Base-by-base conservation (phyloP, 2,888 invertebrate genomes). In the Agelastica alni region DNA sequence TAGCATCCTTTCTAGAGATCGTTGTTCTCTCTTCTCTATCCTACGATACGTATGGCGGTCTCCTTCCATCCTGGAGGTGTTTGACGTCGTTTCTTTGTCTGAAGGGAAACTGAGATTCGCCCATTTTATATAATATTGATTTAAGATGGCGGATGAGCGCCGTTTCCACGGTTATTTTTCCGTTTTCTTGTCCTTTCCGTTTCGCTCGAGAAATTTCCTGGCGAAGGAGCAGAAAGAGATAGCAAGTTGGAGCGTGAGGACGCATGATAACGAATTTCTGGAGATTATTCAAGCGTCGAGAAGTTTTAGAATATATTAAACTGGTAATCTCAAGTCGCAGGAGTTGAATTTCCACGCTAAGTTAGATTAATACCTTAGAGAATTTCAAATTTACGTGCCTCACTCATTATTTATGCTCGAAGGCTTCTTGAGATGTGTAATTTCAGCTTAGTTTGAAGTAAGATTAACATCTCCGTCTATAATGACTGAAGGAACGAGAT, bases 261-360 rank as follows among this genome's bases (percentile, higher is more conserved):
- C 37, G 42, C 49, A 53, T 55, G 54, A 51, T 53, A 47, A 53
- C 54, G 55, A 53, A 59, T 54, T 59, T 43, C 53, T 65, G 64
- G 64, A 70, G 72, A 73, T 73, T 74, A 73, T 73, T 73, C 73
- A 70, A 69, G 69, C 72, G 67, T 66, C 66, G 65, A 65, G 71
- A 77, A 77, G 75, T 77, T 76, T 77, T 76, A 74, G 76, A 77
- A 77, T 76, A 77, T 76, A 77, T 77, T 77, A 77, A 77, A 76
- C 75, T 75, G 70, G 74, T 76, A 76, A 76, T 76, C 75, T 75
- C 71, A 72, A 75, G 75, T 75, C 75, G 62, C 75, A 72, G 73
- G 74, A 76, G 75, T 75, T 73, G 76, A 77, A 76, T 77, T 77
- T 77, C 76, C 75, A 75, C 75, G 75, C 75, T 75, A 77, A 77